These are phyloP conservation scores for Zaprionus taronus DNA, from an alignment of 1,140 invertebrate genomes.

Conservation along the genomic window DNA sequence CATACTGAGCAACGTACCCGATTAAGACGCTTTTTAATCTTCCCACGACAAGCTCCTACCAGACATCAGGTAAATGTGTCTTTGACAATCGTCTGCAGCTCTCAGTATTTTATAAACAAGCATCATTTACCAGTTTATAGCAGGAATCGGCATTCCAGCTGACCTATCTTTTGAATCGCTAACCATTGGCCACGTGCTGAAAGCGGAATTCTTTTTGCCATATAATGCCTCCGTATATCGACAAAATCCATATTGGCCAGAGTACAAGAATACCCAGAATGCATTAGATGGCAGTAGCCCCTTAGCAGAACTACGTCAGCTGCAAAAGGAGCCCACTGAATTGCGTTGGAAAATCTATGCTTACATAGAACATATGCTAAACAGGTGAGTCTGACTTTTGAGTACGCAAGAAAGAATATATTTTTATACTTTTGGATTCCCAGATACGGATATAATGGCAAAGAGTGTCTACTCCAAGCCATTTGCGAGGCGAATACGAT, in stretches of 20 bases:
- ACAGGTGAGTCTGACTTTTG: conserved; percentile 42
- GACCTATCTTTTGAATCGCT: conserved; percentile 70
- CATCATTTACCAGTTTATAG: conserved; percentile 59
- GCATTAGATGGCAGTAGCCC: neutral
- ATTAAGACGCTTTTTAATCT: conserved; percentile 58
- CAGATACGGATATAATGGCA: conserved; percentile 64
- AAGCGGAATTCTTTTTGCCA: conserved; percentile 64
- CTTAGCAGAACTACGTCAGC: conserved; percentile 1
- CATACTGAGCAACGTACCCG: conserved; percentile 3
- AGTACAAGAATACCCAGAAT: conserved; percentile 41
- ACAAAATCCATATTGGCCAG: conserved; percentile 64
- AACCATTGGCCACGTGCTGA: conserved; percentile 64
- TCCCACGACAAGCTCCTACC: conserved; percentile 65
- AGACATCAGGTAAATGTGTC: conserved; percentile 55
- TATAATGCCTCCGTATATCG: conserved; percentile 60
- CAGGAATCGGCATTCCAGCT: conserved; percentile 72
- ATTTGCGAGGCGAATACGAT: conserved; percentile 62
- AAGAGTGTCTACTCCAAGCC: conserved; percentile 56
- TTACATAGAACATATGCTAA: conserved; percentile 55
- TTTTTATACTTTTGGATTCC: neutral
- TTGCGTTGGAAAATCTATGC: conserved; percentile 68
- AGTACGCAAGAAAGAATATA: neutral
- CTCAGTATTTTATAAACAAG: neutral
- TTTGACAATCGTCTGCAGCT: neutral
- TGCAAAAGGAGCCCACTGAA: conserved; percentile 26